Percentiles rank a stretch among this genome's conserved stretches.
These are phyloP conservation scores for Emydura subglobosa DNA, from an alignment of 2,113 vertebrate species.

Conservation along the genomic window DNA sequence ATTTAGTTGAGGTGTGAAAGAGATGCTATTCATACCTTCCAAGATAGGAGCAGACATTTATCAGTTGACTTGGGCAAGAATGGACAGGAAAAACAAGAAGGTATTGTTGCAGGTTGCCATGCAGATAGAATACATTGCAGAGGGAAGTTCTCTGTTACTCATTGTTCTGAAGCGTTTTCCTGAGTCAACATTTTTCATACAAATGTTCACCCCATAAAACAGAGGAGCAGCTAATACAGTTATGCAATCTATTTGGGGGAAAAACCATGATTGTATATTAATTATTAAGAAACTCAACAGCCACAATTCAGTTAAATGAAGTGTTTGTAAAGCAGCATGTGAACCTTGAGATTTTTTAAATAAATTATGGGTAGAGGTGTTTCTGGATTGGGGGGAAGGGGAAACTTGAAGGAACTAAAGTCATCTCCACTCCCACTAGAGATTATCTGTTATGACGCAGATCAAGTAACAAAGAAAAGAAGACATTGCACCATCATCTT, in stretches of 20 bases:
- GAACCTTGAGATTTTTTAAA: background rate
- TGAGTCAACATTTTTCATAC: background rate
- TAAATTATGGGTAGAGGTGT: background rate
- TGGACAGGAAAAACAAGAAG: background rate
- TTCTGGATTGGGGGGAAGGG: background rate
- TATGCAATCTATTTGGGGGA: background rate
- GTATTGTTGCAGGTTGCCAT: background rate
- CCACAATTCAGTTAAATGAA: background rate
- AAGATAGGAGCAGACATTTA: constrained; percentile 6
- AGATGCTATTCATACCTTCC: constrained; percentile 8
- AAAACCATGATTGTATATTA: background rate
- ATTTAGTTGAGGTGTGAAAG: constrained; percentile 23
- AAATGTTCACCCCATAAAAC: background rate
- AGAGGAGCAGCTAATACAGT: constrained; percentile 8
- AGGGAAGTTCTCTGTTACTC: background rate
- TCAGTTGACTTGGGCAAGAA: background rate
- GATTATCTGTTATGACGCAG: background rate
- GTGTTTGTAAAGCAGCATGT: background rate
- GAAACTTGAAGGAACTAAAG: background rate
- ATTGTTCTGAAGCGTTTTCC: background rate
- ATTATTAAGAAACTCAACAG: background rate
- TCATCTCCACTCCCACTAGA: background rate
- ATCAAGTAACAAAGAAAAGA: background rate
- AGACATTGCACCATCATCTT: background rate
- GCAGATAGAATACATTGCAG: background rate